A percentile compares a stretch with the other conserved stretches of the same genome.
These are phyloP conservation scores for Rhinoderma darwinii DNA, from an alignment of 2,113 vertebrate species.

Conservation along the genomic window DNA sequence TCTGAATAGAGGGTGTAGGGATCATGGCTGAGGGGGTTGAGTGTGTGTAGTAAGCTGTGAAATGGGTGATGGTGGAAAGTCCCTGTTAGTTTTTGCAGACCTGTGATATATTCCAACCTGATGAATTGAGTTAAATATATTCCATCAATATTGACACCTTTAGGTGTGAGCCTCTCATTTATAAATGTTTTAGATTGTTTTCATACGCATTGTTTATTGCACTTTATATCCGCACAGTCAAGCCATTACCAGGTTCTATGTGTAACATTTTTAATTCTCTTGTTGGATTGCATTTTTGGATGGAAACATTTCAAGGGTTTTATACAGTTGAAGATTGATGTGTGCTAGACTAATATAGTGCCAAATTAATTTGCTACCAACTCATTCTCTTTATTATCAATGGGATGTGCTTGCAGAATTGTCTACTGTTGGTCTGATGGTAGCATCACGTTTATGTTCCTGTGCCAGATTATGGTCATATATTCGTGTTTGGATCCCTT, in stretches of 20 bases:
- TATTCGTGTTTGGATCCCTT: not conserved
- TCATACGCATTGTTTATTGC: not conserved
- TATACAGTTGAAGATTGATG: not conserved
- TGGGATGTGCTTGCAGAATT: not conserved
- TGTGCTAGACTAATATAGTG: not conserved
- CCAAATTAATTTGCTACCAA: not conserved
- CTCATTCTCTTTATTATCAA: not conserved
- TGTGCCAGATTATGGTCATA: not conserved
- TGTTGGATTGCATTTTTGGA: not conserved
- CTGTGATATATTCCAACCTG: not conserved
- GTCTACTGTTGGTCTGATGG: not conserved
- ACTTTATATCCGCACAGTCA: not conserved
- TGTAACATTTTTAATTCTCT: not conserved
- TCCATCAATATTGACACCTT: not conserved
- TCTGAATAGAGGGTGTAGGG: not conserved
- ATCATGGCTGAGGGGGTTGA: not conserved
- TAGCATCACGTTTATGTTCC: not conserved
- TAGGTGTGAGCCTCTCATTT: not conserved
- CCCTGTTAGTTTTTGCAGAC: not conserved
- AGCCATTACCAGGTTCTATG: not conserved
- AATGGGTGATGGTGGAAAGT: not conserved
- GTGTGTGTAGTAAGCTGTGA: not conserved
- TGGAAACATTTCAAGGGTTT: not conserved
- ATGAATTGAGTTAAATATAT: not conserved
- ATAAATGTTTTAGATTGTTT: not conserved